A percentile compares a stretch with the other conserved stretches of the same genome.
These are phyloP conservation scores for Agapornis roseicollis DNA, from an alignment of 2,113 vertebrate species.

Conservation along the genomic window DNA sequence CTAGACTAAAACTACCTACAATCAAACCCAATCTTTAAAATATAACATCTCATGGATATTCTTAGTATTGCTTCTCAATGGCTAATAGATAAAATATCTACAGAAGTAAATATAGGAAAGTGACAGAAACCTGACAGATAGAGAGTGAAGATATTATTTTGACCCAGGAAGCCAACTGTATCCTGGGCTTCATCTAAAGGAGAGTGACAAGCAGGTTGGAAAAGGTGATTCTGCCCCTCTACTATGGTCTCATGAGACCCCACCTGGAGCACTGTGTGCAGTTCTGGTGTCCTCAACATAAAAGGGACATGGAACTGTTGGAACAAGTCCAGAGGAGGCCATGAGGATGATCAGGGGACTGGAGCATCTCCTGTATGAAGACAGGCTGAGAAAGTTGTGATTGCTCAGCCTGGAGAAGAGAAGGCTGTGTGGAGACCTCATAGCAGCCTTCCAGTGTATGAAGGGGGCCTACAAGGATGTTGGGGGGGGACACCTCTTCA, in stretches of 20 bases:
- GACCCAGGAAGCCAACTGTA: background rate
- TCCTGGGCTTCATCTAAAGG: background rate
- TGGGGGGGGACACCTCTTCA: too few species aligned
- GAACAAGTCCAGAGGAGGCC: too few species aligned
- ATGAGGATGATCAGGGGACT: too few species aligned
- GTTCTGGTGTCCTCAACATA: background rate
- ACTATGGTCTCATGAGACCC: background rate
- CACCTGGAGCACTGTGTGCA: background rate
- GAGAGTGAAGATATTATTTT: background rate
- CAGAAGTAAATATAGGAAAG: background rate
- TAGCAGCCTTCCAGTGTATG: too few species aligned
- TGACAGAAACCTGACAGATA: background rate
- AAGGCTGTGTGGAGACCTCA: too few species aligned
- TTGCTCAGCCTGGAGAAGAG: too few species aligned
- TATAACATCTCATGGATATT: background rate
- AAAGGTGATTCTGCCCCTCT: background rate
- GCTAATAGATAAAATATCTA: background rate
- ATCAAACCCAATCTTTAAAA: background rate
- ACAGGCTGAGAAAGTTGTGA: too few species aligned
- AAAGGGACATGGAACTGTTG: too few species aligned
- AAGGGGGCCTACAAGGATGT: too few species aligned
- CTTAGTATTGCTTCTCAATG: background rate
- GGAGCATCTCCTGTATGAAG: too few species aligned
- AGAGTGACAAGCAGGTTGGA: background rate
- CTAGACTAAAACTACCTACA: background rate